These are phyloP conservation scores for Drosophila fulvimacula DNA, from an alignment of 2,888 invertebrate genomes.

Conservation along the genomic window DNA sequence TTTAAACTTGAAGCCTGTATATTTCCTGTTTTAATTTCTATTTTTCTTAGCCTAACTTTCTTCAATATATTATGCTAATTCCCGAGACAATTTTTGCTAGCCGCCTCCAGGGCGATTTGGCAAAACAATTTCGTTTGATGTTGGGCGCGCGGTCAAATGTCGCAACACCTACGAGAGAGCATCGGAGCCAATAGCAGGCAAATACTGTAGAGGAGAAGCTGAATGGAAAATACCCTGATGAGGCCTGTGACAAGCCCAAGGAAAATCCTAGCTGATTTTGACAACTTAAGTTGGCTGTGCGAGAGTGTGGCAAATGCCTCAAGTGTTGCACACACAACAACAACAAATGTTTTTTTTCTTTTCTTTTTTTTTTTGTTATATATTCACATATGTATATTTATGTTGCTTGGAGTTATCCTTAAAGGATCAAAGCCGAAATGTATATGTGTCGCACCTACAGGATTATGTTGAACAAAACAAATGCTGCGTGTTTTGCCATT, in stretches of 20 bases:
- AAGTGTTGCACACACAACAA: constrained; percentile 36
- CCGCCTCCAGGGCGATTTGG: constrained; percentile 5
- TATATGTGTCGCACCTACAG: constrained; percentile 77
- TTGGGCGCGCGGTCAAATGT: constrained; percentile 66
- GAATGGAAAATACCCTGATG: constrained; percentile 59
- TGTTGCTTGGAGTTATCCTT: constrained; percentile 65
- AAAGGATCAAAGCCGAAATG: constrained; percentile 80
- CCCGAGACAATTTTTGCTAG: not conserved
- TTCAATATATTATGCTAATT: constrained; percentile 2
- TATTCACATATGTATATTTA: constrained; percentile 14
- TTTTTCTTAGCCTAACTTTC: not conserved
- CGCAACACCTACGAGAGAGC: constrained; percentile 21
- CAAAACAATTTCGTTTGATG: constrained; percentile 51
- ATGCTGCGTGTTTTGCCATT: constrained; percentile 61
- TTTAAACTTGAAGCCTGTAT: no score
- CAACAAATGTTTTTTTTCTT: constrained; percentile 38
- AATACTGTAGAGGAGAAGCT: constrained; percentile 40
- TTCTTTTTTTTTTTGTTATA: constrained; percentile 11
- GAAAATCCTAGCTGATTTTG: constrained; percentile 72
- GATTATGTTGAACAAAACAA: constrained; percentile 69
- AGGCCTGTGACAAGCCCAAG: constrained; percentile 22
- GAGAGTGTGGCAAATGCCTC: constrained; percentile 43
- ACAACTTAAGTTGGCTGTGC: constrained; percentile 67
- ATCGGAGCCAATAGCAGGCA: constrained; percentile 21
- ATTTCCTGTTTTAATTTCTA: not conserved